Evolutionary conservation across 2,113 vertebrate genomes (phyloP).

Genomic region (Galbula dea): DNA sequence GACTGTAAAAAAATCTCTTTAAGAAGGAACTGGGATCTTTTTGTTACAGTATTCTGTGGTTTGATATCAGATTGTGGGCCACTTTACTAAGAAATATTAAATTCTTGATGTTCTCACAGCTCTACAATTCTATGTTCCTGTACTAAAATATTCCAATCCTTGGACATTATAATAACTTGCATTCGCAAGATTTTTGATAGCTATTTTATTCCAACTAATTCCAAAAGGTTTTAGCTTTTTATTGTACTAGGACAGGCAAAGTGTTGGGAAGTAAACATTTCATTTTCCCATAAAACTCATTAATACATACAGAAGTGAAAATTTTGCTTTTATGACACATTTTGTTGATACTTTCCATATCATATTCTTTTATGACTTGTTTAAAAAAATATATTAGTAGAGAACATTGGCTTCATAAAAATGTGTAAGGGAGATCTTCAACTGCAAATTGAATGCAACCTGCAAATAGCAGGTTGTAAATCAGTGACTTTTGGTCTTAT

Average conservation of each 20-base stretch:
- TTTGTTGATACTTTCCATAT: neutral
- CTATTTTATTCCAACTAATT: neutral
- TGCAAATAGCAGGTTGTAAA: neutral
- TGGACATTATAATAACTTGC: neutral
- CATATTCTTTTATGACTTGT: neutral
- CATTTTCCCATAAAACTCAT: neutral
- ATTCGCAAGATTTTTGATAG: neutral
- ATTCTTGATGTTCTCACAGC: neutral
- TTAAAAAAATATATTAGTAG: neutral
- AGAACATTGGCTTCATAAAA: neutral
- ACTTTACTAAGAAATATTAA: neutral
- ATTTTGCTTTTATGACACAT: neutral
- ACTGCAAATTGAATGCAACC: neutral
- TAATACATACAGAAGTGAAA: neutral
- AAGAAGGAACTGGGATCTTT: neutral
- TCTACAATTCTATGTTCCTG: neutral
- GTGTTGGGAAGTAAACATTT: neutral
- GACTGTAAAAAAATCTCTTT: neutral
- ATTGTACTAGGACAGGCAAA: neutral
- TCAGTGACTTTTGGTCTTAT: neutral
- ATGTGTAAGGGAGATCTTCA: neutral
- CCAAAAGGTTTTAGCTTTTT: neutral
- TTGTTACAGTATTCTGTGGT: neutral
- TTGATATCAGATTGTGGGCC: neutral
- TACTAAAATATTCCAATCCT: neutral